Evolutionary conservation across 1,140 invertebrate genomes (phyloP).

Genomic region (Drosophila ambigua): DNA sequence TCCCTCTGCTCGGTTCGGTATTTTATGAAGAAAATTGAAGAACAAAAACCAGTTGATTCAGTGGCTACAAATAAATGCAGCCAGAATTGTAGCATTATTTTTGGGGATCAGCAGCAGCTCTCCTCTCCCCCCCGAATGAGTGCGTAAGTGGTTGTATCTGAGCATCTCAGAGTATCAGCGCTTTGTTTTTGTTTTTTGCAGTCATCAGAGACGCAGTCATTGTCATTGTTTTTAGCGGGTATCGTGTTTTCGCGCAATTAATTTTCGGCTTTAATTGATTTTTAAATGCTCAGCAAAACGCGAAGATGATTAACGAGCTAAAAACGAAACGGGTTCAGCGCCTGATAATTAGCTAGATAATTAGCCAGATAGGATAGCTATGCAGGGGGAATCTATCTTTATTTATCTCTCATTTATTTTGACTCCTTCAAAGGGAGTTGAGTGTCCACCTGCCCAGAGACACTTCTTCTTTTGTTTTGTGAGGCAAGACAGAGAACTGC

Average conservation of each 20-base stretch:
- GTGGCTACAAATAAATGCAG: neutral
- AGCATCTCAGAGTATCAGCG: slow-evolving; percentile 23
- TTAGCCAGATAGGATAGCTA: too few relatives aligned
- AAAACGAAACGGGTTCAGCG: slow-evolving; percentile 23
- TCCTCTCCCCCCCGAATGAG: slow-evolving; percentile 6
- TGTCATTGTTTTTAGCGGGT: slow-evolving; percentile 34
- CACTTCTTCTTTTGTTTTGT: too few relatives aligned
- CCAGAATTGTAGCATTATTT: slow-evolving; percentile 39
- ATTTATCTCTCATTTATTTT: too few relatives aligned
- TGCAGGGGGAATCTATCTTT: too few relatives aligned
- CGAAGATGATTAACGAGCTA: slow-evolving; percentile 38
- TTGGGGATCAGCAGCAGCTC: slow-evolving; percentile 13
- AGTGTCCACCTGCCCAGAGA: neutral
- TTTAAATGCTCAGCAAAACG: slow-evolving; percentile 11
- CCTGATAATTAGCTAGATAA: too few relatives aligned
- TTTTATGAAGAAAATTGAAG: too few relatives aligned
- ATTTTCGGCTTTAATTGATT: slow-evolving; percentile 23
- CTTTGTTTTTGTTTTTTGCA: too few relatives aligned
- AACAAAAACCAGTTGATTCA: slow-evolving; percentile 3
- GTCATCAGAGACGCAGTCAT: slow-evolving; percentile 40
- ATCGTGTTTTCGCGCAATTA: slow-evolving; percentile 48
- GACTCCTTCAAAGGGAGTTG: too few relatives aligned
- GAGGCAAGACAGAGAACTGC: neutral
- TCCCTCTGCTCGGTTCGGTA: slow-evolving; percentile 2
- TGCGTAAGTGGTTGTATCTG: slow-evolving; percentile 27